Evolutionary conservation across 1,140 invertebrate species (phyloP).

Genomic region (Drosophila gunungcola): DNA sequence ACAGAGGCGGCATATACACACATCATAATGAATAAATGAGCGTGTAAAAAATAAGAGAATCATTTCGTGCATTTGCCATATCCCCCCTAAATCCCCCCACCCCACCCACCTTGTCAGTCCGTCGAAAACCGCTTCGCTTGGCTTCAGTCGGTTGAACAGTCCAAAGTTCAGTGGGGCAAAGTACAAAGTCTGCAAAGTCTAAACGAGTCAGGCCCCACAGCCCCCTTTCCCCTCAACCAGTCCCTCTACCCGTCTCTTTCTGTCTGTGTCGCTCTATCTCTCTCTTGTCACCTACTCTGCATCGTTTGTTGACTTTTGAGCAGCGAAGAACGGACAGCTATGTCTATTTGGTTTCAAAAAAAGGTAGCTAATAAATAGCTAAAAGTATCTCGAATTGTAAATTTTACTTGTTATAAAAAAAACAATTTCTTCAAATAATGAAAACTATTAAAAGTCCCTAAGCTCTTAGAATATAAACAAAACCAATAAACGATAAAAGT

Average conservation of each 20-base stretch:
- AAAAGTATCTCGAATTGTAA: background rate
- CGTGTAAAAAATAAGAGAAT: constrained; percentile 42
- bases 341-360: background rate
- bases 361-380: constrained; percentile 5
- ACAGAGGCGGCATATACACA: constrained; percentile 1
- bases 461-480: too few species aligned
- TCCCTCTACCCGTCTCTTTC: background rate
- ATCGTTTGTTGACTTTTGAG: constrained; percentile 64
- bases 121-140: constrained; percentile 25
- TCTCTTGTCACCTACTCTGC: constrained; percentile 11
- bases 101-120: constrained; percentile 4
- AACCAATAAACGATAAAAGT: too few species aligned
- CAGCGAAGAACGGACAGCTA: background rate
- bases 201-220: constrained; percentile 29
- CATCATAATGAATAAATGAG: constrained; percentile 44
- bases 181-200: constrained; percentile 82
- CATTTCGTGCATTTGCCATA: constrained; percentile 48
- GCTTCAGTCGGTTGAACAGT: constrained; percentile 22
- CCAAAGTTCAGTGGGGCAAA: constrained; percentile 83
- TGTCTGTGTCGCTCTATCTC: constrained; percentile 13
- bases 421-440: too few species aligned
- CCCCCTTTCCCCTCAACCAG: background rate
- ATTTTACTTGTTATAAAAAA: too few species aligned
- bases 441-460: too few species aligned
- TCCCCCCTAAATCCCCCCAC: background rate